These are phyloP conservation scores for Sebastes iracundus DNA, from an alignment of 2,797 vertebrate species.

Conservation along the genomic window DNA sequence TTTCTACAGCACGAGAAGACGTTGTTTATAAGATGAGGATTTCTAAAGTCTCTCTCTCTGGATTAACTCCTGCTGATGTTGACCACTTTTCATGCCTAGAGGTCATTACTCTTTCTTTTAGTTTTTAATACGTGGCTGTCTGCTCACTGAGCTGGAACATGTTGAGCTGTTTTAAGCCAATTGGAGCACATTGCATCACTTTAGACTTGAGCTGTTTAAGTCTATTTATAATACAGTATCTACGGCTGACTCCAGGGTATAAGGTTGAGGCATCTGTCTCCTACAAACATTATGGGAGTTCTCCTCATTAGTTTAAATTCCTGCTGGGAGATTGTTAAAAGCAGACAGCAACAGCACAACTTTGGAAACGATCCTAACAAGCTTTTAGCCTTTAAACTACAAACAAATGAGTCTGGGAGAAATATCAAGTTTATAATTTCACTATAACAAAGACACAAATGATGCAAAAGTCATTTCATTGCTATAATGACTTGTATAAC, in stretches of 20 bases:
- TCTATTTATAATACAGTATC: conserved; percentile 24
- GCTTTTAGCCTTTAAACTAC: neutral
- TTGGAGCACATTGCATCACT: neutral
- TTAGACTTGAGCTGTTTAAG: neutral
- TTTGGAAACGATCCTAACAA: neutral
- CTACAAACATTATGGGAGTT: neutral
- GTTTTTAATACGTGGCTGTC: neutral
- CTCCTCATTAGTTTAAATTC: neutral
- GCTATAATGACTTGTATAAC: neutral
- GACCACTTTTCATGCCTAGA: conserved; percentile 13
- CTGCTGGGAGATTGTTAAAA: neutral
- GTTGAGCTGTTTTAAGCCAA: neutral
- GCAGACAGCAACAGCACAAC: neutral
- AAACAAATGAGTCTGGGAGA: neutral
- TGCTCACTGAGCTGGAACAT: neutral
- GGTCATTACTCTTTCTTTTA: conserved; percentile 15
- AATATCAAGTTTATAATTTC: neutral
- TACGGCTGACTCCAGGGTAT: neutral
- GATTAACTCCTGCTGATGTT: conserved; percentile 44
- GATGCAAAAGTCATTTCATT: neutral
- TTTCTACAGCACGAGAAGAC: neutral
- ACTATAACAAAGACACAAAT: neutral
- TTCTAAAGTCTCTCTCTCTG: conserved; percentile 40
- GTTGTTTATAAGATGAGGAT: conserved; percentile 52
- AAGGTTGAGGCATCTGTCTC: neutral